Evolutionary conservation across 2,797 vertebrate genomes (phyloP).

Genomic region (Myripristis jacobus): DNA sequence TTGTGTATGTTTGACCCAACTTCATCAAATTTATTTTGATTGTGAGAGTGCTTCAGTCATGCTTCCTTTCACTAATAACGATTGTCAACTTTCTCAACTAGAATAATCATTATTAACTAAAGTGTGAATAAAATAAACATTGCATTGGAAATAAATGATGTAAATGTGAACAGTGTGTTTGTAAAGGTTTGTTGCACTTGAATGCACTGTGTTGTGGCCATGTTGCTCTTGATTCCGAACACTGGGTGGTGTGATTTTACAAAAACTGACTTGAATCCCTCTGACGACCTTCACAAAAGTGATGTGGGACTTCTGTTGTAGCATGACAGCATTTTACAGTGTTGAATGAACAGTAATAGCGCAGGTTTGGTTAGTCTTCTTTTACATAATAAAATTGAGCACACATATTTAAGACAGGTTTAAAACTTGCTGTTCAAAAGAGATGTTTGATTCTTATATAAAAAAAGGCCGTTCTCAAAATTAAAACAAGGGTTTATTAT

Average conservation of each 20-base stretch:
- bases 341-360: too few relatives aligned
- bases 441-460: too few relatives aligned
- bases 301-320: too few relatives aligned
- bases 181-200: not conserved
- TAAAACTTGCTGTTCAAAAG: too few relatives aligned
- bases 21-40: not conserved
- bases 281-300: not conserved
- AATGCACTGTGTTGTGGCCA: not conserved
- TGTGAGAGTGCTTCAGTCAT: not conserved
- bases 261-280: not conserved
- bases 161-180: conserved; percentile 7
- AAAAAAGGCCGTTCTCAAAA: too few relatives aligned
- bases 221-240: conserved; percentile 18
- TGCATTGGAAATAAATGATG: conserved; percentile 53
- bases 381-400: too few relatives aligned
- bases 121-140: conserved; percentile 27
- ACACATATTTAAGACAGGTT: too few relatives aligned
- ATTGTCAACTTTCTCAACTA: conserved; percentile 13
- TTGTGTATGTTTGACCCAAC: not conserved
- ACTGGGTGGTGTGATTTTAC: conserved; percentile 55
- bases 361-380: too few relatives aligned
- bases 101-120: conserved; percentile 17
- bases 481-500: conserved; percentile 20
- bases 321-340: too few relatives aligned
- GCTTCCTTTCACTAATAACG: conserved; percentile 15